These are phyloP conservation scores for Butorides virescens DNA, from an alignment of 2,113 vertebrate species.

Conservation along the genomic window DNA sequence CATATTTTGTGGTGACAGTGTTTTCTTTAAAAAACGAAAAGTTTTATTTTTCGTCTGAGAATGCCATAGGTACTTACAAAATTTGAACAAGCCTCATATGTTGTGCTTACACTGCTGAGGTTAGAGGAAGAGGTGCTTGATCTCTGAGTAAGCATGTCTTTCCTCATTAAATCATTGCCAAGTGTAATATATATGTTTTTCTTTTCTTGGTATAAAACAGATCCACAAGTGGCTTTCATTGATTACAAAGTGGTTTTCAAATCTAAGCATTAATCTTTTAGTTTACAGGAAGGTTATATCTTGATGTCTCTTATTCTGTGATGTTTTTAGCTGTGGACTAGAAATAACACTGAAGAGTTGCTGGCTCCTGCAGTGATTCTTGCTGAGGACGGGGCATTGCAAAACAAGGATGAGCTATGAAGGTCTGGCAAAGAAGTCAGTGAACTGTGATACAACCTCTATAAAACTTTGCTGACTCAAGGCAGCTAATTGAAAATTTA, in stretches of 20 bases:
- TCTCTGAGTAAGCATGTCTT: neutral
- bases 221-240: neutral
- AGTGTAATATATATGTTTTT: neutral
- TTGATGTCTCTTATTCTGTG: neutral
- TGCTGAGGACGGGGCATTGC: slow-evolving; percentile 14
- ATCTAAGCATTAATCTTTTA: neutral
- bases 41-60: neutral
- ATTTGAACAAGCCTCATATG: neutral
- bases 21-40: neutral
- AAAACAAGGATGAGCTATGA: slow-evolving; percentile 11
- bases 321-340: neutral
- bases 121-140: neutral
- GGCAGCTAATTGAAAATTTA: slow-evolving; percentile 24
- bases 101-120: neutral
- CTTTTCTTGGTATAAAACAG: neutral
- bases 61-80: neutral
- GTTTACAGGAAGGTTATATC: neutral
- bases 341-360: neutral
- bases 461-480: slow-evolving; percentile 45
- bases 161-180: neutral
- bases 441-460: neutral
- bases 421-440: neutral
- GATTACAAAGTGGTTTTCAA: neutral
- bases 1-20: neutral
- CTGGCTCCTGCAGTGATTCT: slow-evolving; percentile 2